Base-by-base conservation (phyloP, 2,888 invertebrate genomes). In the Oegoconia quadripuncta region DNA sequence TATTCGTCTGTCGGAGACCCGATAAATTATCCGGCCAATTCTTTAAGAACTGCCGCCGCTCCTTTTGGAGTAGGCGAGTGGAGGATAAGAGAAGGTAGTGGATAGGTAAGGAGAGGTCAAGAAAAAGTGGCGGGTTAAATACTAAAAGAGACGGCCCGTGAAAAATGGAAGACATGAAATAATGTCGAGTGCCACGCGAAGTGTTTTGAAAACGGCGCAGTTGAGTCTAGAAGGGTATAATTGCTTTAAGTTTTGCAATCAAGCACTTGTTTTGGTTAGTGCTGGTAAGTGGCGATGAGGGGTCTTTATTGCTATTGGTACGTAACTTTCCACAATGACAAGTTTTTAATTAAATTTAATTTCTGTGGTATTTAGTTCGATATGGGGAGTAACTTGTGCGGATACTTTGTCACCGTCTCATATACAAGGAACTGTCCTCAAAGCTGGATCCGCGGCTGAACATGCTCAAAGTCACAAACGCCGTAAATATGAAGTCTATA, bases 141-240 rank as follows among this genome's bases (percentile, higher is more conserved):
- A 40, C 46, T 50, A 43, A 46, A 52, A 45, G 46, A 55, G 57
- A 55, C 57, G 55, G 48, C 39, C 43, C 49, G 52, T 58, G 59
- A 58, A 59, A 59, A 59, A 59, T 59, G 46, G 51, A 48, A 51
- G 44, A 52, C 46, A 43, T 50, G 48, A 52, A 52, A 50, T 48
- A 49, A 43, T 46, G 48, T 45, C 41, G 31, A 41, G 34, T 18
- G 41, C 45, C 43, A 43, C 43, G 43, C 43, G 43, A 43, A 36
- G n/a, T 37, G 37, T 43, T 43, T 39, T 39, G 43, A 39, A n/a
- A 39, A 43, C 37, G 18, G 30, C 31, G 35, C 36, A 30, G 39
- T 39, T 42, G 42, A 37, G 34, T 42, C 31, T 41, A 41, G 41
- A 41, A 31, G 42, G 42, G 31, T 34, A 34, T 42, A 38, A 42